A percentile compares a stretch with the other conserved stretches of the same genome.
Evolutionary conservation across 2,888 invertebrate species (phyloP).

Genomic region (Parelbella ahira): DNA sequence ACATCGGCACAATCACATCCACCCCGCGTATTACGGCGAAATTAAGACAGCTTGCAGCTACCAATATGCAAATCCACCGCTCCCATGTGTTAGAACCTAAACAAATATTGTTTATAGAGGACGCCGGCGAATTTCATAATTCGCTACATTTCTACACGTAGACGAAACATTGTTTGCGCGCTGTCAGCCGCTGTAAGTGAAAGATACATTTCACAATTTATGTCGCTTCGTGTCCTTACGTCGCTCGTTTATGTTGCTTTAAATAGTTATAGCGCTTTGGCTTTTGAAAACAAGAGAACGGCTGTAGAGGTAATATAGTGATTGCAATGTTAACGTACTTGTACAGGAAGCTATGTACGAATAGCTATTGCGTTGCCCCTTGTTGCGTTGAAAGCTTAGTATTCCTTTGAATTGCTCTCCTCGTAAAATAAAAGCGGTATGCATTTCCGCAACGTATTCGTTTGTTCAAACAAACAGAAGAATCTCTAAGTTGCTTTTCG

Average conservation of each 20-base stretch:
- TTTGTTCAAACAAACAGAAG: constrained; percentile 65
- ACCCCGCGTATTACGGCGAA: constrained; percentile 56
- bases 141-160: constrained; percentile 17
- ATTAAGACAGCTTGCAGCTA: constrained; percentile 73
- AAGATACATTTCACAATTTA: constrained; percentile 22
- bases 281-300: constrained; percentile 7
- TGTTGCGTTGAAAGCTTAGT: constrained; percentile 49
- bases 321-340: constrained; percentile 20
- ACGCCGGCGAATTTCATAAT: constrained; percentile 26
- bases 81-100: constrained; percentile 44
- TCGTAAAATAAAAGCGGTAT: constrained; percentile 62
- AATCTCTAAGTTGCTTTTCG: constrained; percentile 61
- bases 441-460: constrained; percentile 65
- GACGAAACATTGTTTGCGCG: constrained; percentile 13
- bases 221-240: constrained; percentile 22
- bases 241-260: constrained; percentile 11
- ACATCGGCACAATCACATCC: constrained; percentile 21
- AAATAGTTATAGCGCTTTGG: constrained; percentile 9
- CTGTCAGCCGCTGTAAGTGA: constrained; percentile 19
- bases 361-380: constrained; percentile 49
- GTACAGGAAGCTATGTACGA: constrained; percentile 26
- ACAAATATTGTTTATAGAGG: constrained; percentile 53
- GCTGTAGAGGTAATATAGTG: constrained; percentile 16
- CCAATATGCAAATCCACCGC: constrained; percentile 70
- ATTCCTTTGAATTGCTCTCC: constrained; percentile 65